Evolutionary conservation across 2,888 invertebrate species (phyloP), one percentile per base, ranked within the genome.

Genomic region (Polyommatus iphigenia): DNA sequence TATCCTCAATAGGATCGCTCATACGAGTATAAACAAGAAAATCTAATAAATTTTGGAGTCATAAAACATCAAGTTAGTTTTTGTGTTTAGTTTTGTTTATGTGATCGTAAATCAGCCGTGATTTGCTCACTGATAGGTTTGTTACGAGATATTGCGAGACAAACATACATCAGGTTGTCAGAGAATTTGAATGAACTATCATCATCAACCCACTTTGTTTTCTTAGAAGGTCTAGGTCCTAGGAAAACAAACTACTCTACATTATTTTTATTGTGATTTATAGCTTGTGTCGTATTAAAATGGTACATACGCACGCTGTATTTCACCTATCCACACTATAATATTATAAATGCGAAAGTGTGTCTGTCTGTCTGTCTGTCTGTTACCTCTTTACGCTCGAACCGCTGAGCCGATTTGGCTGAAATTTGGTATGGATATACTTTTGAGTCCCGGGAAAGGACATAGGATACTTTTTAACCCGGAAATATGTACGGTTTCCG

Each of bases 61-160:
- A 50, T 75, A 75, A 75, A 75, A 50, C 75, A 75, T 29, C 54
- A 54, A 54, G 50, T 75, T 46, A 54, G 18, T 75, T 75, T 75
- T 75, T 24, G 50, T 75, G 75, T 75, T 75, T 24, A 54, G 50
- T 54, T 75, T 75, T 73, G 73, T 73, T 73, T 75, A 75, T 54
- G 75, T 29, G 54, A 24, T 54, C 50, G 24, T 75, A 75, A 75
- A 75, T 75, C 75, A 50, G 41, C 15, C 15, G 15, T 75, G 50
- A 75, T 75, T 54, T 75, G 75, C 75, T 75, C 54, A 75, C 18
- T 75, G 75, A 75, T 75, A 75, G 75, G 75, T 75, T 75, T 54
- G 75, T 75, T 50, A 75, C 75, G 50, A 50, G 50, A 75, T 29
- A 54, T 54, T 18, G 50, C 75, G 73, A 72, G 72, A 72, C 13